Percentiles rank a stretch among this genome's conserved stretches.
Evolutionary conservation across 2,113 vertebrate genomes (phyloP).

Genomic region (Phylloscopus trochilus): DNA sequence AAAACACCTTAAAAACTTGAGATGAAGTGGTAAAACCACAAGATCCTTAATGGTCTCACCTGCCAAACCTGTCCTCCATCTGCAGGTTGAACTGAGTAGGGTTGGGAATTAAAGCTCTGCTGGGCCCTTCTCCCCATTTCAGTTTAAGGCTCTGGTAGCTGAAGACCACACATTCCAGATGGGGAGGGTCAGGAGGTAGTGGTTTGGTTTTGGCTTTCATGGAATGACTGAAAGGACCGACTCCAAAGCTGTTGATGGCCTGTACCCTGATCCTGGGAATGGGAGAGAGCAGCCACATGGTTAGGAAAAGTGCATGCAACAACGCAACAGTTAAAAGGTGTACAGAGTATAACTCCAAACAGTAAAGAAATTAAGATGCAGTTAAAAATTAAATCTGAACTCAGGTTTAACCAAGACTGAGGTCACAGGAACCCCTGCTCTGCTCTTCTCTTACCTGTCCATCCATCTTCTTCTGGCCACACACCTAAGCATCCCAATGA

Average conservation of each 20-base stretch:
- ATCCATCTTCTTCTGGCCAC: neutral
- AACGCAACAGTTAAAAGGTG: neutral
- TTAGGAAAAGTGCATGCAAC: neutral
- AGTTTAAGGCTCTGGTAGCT: constrained; percentile 84
- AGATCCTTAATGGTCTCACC: constrained; percentile 34
- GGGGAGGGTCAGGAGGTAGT: constrained; percentile 79
- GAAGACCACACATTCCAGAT: constrained; percentile 76
- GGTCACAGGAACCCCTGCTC: neutral
- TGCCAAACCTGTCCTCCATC: constrained; percentile 77
- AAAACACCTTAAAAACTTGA: neutral
- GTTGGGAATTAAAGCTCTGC: constrained; percentile 69
- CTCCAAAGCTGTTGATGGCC: constrained; percentile 77
- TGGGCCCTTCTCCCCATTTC: constrained; percentile 79
- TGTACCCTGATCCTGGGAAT: constrained; percentile 75
- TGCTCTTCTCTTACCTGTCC: neutral
- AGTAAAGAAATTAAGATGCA: neutral
- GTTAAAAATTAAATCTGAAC: neutral
- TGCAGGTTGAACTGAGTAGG: constrained; percentile 78
- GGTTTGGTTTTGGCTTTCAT: constrained; percentile 80
- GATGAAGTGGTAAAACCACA: neutral
- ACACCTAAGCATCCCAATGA: neutral
- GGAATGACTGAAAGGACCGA: constrained; percentile 77
- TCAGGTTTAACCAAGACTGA: neutral
- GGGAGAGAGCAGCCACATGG: neutral
- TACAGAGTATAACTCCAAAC: neutral